Evolutionary conservation across 2,113 vertebrate species (phyloP).

Genomic region (Varanus komodoensis): DNA sequence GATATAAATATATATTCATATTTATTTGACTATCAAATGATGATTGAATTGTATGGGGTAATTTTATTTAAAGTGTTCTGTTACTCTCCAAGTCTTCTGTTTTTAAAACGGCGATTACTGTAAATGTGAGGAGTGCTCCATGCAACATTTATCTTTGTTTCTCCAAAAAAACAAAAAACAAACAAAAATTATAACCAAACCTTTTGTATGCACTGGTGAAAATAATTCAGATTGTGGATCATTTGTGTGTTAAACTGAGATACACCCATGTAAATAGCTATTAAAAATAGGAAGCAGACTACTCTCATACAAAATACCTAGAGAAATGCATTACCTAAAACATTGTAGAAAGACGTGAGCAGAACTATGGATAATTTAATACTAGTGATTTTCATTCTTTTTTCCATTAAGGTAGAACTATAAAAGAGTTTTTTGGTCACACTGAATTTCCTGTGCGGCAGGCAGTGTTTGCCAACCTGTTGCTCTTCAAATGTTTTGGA

Average conservation of each 20-base stretch:
- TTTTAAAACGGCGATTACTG: background rate
- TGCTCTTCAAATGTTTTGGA: background rate
- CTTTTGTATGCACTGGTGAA: background rate
- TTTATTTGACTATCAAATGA: background rate
- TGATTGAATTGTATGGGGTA: background rate
- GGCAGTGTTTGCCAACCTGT: background rate
- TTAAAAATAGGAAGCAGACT: no score
- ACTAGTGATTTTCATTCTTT: no score
- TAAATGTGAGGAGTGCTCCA: background rate
- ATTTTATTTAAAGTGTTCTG: background rate
- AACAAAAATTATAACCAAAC: background rate
- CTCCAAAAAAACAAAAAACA: background rate
- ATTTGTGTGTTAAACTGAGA: background rate
- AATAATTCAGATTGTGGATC: background rate
- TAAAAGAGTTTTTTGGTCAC: background rate
- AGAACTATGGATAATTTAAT: background rate
- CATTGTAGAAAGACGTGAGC: background rate
- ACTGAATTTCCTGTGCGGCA: background rate
- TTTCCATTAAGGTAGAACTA: background rate
- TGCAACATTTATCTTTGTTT: background rate
- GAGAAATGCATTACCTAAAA: background rate
- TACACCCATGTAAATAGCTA: no score
- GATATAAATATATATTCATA: background rate
- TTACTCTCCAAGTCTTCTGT: constrained; percentile 5
- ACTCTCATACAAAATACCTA: background rate